Conservation (phyloP, 2,113 vertebrate genomes). For the Salvelinus namaycush region DNA sequence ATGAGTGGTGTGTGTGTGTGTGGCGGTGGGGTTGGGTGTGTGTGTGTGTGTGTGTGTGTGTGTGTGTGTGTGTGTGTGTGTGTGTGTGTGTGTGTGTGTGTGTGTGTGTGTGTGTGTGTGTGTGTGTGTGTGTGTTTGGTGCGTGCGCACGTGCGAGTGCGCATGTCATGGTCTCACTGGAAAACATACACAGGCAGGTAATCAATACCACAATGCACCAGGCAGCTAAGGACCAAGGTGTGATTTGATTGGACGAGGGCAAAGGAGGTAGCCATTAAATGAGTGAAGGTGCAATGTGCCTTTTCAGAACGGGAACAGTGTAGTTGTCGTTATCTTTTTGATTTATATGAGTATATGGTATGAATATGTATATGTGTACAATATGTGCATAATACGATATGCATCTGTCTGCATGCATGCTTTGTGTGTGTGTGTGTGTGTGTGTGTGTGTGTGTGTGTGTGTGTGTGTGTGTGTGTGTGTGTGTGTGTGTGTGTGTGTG, state of each 20-base stretch:
- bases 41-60: neutral
- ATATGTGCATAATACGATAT: no score
- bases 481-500: neutral
- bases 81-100: neutral
- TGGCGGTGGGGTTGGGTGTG: neutral
- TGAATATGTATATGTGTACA: constrained; percentile 3
- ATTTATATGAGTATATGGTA: constrained; percentile 3
- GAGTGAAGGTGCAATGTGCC: neutral
- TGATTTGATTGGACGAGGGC: neutral
- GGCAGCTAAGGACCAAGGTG: neutral
- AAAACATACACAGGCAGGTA: neutral
- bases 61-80: neutral
- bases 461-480: neutral
- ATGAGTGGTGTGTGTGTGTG: neutral
- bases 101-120: neutral
- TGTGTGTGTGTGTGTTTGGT: neutral
- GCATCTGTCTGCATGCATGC: no score
- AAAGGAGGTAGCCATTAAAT: constrained; percentile 11
- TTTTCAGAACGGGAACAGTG: no score
- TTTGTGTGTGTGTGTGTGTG: neutral
- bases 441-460: neutral
- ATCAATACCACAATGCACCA: neutral
- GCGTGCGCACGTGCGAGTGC: neutral
- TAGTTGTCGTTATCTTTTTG: constrained; percentile 21
- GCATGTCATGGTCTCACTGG: neutral